Evolutionary conservation across 2,888 invertebrate species (phyloP).

Genomic region (Platycnemis pennipes): DNA sequence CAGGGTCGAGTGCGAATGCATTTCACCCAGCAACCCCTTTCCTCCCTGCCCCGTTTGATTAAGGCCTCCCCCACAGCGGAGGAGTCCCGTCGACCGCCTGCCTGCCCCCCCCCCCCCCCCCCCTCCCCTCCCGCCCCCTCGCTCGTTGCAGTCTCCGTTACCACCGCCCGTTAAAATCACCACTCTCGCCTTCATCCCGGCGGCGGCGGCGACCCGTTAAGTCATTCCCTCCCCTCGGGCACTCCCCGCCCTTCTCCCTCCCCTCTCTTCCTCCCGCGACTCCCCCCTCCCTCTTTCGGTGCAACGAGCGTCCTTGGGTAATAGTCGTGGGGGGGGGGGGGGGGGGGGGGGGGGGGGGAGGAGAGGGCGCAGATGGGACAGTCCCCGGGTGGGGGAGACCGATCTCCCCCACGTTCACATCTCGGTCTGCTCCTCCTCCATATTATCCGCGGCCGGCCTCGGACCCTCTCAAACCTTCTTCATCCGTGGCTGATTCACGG

Average conservation of each 20-base stretch:
- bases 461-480: not conserved
- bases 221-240: slow-evolving; percentile 38
- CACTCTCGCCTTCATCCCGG: slow-evolving; percentile 50
- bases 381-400: too few species aligned
- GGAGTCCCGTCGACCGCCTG: not conserved
- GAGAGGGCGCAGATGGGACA: not conserved
- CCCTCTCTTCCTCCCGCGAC: too few species aligned
- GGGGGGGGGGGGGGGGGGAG: not conserved
- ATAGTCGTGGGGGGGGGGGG: slow-evolving; percentile 41
- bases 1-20: not conserved
- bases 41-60: not conserved
- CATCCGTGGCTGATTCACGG: not conserved
- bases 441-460: not conserved
- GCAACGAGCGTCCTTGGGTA: not conserved
- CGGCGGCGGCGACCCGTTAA: slow-evolving; percentile 52
- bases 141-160: slow-evolving; percentile 51
- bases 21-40: not conserved
- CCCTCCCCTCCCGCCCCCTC: not conserved
- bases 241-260: not conserved
- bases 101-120: not conserved
- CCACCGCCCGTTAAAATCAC: slow-evolving; percentile 63
- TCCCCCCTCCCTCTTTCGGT: not conserved
- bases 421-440: not conserved
- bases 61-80: not conserved
- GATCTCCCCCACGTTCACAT: not conserved